These are phyloP conservation scores for Lasius fuliginosus DNA, from an alignment of 2,888 invertebrate genomes.

Conservation along the genomic window DNA sequence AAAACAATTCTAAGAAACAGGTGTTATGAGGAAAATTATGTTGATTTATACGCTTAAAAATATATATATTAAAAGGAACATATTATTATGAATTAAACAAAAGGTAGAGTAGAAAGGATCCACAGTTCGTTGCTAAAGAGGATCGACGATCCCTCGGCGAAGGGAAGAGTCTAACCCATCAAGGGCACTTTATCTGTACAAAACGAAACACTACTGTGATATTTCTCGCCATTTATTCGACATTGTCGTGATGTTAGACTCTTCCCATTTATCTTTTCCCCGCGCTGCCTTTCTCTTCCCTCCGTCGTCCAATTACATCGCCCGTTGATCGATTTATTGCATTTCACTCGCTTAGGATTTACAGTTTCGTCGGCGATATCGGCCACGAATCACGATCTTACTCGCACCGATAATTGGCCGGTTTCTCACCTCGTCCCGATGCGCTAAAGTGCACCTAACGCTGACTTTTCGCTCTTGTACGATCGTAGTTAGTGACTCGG, in stretches of 20 bases:
- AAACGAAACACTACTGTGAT: constrained; percentile 54
- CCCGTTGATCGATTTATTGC: constrained; percentile 45
- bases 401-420: constrained; percentile 41
- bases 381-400: constrained; percentile 28
- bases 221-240: constrained; percentile 71
- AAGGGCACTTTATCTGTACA: constrained; percentile 61
- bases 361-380: constrained; percentile 41
- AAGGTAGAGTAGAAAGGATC: constrained; percentile 43
- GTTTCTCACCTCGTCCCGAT: constrained; percentile 37
- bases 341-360: constrained; percentile 33
- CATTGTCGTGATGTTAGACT: constrained; percentile 50
- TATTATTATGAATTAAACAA: background rate
- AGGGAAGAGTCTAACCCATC: constrained; percentile 65
- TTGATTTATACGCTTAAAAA: background rate
- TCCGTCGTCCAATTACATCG: constrained; percentile 39
- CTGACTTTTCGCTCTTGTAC: constrained; percentile 26
- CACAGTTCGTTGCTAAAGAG: constrained; percentile 59
- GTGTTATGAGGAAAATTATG: background rate
- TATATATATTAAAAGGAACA: background rate
- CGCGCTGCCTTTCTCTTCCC: background rate
- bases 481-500: constrained; percentile 8
- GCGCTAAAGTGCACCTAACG: constrained; percentile 19
- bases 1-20: background rate
- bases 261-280: constrained; percentile 24
- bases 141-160: constrained; percentile 35